These are phyloP conservation scores for Callosobruchus maculatus DNA, from an alignment of 2,888 invertebrate species.

Conservation along the genomic window DNA sequence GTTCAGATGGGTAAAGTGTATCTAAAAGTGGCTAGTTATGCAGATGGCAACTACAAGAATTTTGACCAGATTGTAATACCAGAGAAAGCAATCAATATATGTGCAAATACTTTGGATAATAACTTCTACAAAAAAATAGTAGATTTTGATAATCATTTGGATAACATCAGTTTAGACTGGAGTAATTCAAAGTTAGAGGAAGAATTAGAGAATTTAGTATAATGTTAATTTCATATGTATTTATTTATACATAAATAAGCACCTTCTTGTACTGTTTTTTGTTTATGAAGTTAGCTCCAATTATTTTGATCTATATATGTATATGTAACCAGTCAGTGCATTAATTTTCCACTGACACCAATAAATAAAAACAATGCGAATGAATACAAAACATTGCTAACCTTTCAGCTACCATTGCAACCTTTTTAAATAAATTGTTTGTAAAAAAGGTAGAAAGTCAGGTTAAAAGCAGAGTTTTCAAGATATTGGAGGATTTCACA, in stretches of 20 bases:
- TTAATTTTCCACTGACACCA: too few species aligned
- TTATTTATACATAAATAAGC: background rate
- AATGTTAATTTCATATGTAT: background rate
- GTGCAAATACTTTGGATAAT: constrained; percentile 69
- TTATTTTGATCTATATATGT: too few species aligned
- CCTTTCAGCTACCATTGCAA: too few species aligned
- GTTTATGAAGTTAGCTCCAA: too few species aligned
- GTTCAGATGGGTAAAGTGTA: constrained; percentile 61
- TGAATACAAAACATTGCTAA: too few species aligned
- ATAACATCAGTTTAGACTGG: constrained; percentile 88
- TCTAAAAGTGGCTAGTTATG: constrained; percentile 68
- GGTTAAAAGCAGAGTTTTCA: too few species aligned
- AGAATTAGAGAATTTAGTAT: constrained; percentile 43
- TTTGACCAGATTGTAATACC: constrained; percentile 49
- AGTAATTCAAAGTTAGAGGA: constrained; percentile 69
- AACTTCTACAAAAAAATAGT: constrained; percentile 72
- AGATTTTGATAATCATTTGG: constrained; percentile 97
- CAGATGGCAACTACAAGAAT: constrained; percentile 74
- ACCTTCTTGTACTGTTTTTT: too few species aligned
- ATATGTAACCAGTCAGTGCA: too few species aligned
- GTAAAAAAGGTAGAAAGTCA: too few species aligned
- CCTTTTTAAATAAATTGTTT: too few species aligned
- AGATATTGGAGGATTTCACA: too few species aligned
- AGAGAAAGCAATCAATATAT: constrained; percentile 56
- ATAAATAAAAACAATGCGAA: too few species aligned